A percentile compares a stretch with the other conserved stretches of the same genome.
Evolutionary conservation across 2,888 invertebrate genomes (phyloP).

Genomic region (Caenorhabditis auriculariae): DNA sequence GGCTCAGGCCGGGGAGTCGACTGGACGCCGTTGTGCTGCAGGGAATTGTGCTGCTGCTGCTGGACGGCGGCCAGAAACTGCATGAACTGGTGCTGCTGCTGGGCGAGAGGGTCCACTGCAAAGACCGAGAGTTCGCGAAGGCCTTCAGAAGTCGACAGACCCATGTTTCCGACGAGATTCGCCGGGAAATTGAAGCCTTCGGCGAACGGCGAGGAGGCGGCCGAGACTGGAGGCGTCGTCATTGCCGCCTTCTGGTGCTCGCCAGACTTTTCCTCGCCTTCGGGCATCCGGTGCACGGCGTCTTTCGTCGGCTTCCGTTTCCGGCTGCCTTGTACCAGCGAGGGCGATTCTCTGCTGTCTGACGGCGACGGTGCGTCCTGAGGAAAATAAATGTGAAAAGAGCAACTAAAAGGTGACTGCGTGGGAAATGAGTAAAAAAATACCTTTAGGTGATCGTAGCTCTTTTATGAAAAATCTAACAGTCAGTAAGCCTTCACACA

Average conservation of each 20-base stretch:
- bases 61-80: conserved; percentile 18
- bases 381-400: neutral
- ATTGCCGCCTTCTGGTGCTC: conserved; percentile 8
- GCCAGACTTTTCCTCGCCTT: conserved; percentile 2
- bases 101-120: conserved; percentile 20
- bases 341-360: conserved; percentile 30
- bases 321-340: conserved; percentile 29
- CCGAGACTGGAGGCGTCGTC: conserved; percentile 12
- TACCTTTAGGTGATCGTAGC: neutral
- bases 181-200: neutral
- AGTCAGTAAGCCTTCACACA: too few species aligned
- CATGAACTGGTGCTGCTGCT: conserved; percentile 23
- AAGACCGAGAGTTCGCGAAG: neutral
- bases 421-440: neutral
- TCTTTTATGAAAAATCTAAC: too few species aligned
- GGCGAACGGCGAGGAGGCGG: conserved; percentile 15
- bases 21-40: conserved; percentile 12
- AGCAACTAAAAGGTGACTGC: too few species aligned
- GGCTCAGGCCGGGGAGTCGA: too few species aligned
- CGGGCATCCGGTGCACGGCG: conserved; percentile 28
- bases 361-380: conserved; percentile 32
- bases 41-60: conserved; percentile 10
- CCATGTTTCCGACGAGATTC: neutral
- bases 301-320: conserved; percentile 55
- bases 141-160: neutral